Percentiles rank a stretch among this genome's conserved stretches.
Evolutionary conservation across 92 coral and sea anemone genomes (phyloP).

Genomic region (Phymanthus crucifer): DNA sequence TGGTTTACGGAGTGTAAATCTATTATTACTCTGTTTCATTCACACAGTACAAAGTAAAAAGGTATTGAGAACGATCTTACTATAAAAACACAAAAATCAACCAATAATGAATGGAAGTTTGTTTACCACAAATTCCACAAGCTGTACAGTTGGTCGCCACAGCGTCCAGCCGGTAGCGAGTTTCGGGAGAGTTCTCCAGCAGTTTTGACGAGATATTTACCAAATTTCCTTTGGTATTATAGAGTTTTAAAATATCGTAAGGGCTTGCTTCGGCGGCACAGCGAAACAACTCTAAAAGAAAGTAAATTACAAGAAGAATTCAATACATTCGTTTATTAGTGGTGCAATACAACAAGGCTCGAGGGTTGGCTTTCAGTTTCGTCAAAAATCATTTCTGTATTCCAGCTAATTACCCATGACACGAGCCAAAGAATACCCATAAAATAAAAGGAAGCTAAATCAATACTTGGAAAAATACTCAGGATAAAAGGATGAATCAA

Average conservation of each 20-base stretch:
- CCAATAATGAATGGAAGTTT: not conserved
- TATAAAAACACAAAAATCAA: not conserved
- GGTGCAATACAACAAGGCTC: not conserved
- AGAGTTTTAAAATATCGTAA: conserved; percentile 75
- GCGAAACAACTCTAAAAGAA: conserved; percentile 70
- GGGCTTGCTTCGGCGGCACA: conserved; percentile 92
- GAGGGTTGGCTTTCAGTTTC: conserved; percentile 1
- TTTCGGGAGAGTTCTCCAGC: conserved; percentile 73
- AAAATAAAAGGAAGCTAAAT: conserved; percentile 22
- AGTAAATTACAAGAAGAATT: not conserved
- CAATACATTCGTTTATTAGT: not conserved
- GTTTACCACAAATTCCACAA: conserved; percentile 78
- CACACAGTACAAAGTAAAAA: not conserved
- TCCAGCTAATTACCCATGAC: conserved; percentile 15
- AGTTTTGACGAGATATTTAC: conserved; percentile 75
- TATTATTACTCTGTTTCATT: not conserved
- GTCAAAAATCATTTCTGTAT: conserved; percentile 8
- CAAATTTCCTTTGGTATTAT: conserved; percentile 79
- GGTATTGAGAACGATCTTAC: not conserved
- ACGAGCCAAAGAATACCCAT: not conserved
- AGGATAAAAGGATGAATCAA: not conserved
- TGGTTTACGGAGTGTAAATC: not conserved
- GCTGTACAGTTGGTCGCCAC: conserved; percentile 87
- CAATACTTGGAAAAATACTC: conserved; percentile 5
- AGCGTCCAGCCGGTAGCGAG: conserved; percentile 71